phyloP scores from a whole-genome alignment of 1,140 invertebrate species.

The Manduca sexta region DNA sequence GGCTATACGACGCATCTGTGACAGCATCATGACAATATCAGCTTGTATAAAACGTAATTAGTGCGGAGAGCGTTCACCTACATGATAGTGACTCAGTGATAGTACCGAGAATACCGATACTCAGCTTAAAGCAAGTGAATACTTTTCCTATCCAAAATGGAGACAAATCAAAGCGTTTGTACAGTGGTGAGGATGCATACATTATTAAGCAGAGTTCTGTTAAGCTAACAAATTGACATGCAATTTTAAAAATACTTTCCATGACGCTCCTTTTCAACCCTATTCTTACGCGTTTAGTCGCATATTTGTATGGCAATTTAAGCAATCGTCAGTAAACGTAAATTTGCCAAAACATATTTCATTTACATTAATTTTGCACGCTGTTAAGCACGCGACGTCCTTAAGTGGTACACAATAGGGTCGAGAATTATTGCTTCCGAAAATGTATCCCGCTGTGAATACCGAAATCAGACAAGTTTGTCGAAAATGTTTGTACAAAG shows the following conservation, averaged over 20 bases:
- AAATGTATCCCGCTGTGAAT: background rate
- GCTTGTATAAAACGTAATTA: no score
- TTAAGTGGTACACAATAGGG: slow-evolving; percentile 4
- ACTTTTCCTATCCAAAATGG: slow-evolving; percentile 9
- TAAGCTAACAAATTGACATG: slow-evolving; percentile 29
- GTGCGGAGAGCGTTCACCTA: no score
- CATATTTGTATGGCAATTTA: background rate
- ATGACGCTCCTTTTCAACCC: background rate
- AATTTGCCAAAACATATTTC: background rate
- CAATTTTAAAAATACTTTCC: background rate
- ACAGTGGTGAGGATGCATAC: slow-evolving; percentile 32
- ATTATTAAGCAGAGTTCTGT: slow-evolving; percentile 37
- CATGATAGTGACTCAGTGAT: no score
- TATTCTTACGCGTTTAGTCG: background rate
- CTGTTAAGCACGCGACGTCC: background rate
- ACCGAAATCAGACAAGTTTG: slow-evolving; percentile 26
- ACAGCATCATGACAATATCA: no score
- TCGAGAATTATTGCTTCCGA: slow-evolving; percentile 3
- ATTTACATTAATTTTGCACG: slow-evolving; percentile 10
- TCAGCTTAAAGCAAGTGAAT: no score
- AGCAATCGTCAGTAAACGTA: background rate
- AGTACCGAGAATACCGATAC: no score
- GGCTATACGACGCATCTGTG: no score
- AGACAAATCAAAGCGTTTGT: slow-evolving; percentile 44
- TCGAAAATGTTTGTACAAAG: slow-evolving; percentile 23